Conservation (phyloP, 2,113 vertebrate species). For the Vimba vimba region DNA sequence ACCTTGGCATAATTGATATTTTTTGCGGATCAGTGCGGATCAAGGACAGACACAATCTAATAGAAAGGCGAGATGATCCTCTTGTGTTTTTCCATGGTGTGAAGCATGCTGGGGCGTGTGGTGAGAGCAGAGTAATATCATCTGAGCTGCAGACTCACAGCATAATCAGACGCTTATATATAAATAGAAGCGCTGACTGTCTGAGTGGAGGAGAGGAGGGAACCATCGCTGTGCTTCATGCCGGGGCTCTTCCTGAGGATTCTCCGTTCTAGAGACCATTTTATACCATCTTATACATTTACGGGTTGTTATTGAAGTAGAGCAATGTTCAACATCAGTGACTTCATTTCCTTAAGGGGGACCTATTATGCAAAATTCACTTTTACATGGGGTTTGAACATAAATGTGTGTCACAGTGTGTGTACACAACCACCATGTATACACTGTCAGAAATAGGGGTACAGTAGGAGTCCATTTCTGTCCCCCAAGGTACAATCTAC, state of each 20-base stretch:
- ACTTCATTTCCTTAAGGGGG: background rate
- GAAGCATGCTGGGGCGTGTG: slow-evolving; percentile 32
- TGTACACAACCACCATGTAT: too few relatives aligned
- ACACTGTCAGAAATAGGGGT: too few relatives aligned
- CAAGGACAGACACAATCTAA: slow-evolving; percentile 44
- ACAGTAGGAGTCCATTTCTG: too few relatives aligned
- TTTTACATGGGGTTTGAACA: too few relatives aligned
- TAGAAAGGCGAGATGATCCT: slow-evolving; percentile 46
- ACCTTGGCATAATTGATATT: background rate
- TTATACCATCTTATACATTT: background rate
- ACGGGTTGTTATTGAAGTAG: background rate
- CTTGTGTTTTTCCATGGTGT: slow-evolving; percentile 2
- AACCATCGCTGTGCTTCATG: slow-evolving; percentile 35
- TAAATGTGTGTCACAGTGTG: too few relatives aligned
- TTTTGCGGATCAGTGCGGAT: background rate
- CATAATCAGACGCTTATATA: slow-evolving; percentile 76
- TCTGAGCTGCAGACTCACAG: slow-evolving; percentile 68
- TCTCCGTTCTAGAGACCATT: slow-evolving; percentile 48
- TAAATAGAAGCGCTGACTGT: slow-evolving; percentile 74
- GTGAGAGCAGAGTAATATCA: slow-evolving; percentile 61
- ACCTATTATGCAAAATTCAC: too few relatives aligned
- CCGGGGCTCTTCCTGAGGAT: slow-evolving; percentile 21
- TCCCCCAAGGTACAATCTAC: too few relatives aligned
- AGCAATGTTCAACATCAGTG: background rate
- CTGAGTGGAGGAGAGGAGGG: slow-evolving; percentile 72